These are phyloP conservation scores for Drosophila bifasciata DNA, from an alignment of 1,140 invertebrate species.

Conservation along the genomic window DNA sequence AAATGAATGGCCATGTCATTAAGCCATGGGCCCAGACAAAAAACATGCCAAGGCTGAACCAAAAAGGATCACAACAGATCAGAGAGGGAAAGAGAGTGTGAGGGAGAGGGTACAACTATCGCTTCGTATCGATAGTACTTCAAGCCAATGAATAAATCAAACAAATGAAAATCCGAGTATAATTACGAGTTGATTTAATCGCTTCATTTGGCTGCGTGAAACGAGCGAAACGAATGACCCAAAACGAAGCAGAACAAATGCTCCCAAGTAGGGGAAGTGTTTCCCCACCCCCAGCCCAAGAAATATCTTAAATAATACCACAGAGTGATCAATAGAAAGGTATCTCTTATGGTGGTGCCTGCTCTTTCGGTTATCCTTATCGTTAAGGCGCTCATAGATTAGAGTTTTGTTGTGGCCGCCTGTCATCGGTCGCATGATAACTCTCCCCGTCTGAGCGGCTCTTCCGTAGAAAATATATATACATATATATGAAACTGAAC, in stretches of 20 bases:
- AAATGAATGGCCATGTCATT: constrained; percentile 80
- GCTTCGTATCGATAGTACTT: constrained; percentile 20
- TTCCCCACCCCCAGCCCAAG: too few relatives aligned
- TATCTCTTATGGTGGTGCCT: too few relatives aligned
- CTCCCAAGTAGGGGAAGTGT: too few relatives aligned
- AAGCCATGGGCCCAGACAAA: constrained; percentile 44
- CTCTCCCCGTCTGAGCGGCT: too few relatives aligned
- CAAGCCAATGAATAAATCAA: constrained; percentile 65
- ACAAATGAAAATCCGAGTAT: constrained; percentile 40
- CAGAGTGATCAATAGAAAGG: too few relatives aligned
- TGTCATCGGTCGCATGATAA: too few relatives aligned
- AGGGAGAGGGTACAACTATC: constrained; percentile 5
- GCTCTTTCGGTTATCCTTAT: too few relatives aligned
- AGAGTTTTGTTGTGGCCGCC: too few relatives aligned
- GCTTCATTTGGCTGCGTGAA: constrained; percentile 68
- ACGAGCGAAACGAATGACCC: constrained; percentile 22
- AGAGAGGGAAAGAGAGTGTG: too few relatives aligned
- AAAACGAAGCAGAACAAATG: constrained; percentile 25
- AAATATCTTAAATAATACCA: too few relatives aligned
- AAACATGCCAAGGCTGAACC: background rate
- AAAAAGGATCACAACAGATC: background rate
- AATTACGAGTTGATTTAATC: constrained; percentile 60
- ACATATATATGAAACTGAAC: too few relatives aligned
- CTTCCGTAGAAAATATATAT: constrained; percentile 11
- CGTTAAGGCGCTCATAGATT: too few relatives aligned